Conservation (phyloP, 2,113 vertebrate species). For the Symphodus melops region DNA sequence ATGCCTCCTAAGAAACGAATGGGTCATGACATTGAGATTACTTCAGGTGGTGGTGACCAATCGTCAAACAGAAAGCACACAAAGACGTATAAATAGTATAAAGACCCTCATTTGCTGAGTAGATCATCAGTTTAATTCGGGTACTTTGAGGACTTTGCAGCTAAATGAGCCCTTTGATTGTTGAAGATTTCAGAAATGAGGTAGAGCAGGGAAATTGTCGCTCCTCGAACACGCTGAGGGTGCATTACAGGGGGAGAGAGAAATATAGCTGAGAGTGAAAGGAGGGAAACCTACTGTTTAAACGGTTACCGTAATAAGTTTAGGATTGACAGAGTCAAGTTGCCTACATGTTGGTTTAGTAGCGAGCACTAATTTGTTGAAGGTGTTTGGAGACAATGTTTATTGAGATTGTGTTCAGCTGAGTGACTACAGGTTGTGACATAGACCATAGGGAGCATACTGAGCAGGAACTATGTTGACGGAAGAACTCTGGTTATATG, state of each 20-base stretch:
- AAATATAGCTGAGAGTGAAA: slow-evolving; percentile 26
- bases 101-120: neutral
- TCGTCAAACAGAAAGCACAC: too few species aligned
- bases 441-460: slow-evolving; percentile 2
- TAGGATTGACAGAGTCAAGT: slow-evolving; percentile 1
- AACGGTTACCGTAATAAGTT: slow-evolving; percentile 27
- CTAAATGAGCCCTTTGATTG: slow-evolving; percentile 16
- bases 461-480: slow-evolving; percentile 12
- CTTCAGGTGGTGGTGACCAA: too few species aligned
- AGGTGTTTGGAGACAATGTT: slow-evolving; percentile 17
- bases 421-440: slow-evolving; percentile 24
- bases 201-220: slow-evolving; percentile 32
- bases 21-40: too few species aligned
- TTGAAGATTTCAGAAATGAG: slow-evolving; percentile 19
- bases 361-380: slow-evolving; percentile 38
- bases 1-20: too few species aligned
- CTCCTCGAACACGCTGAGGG: slow-evolving; percentile 26
- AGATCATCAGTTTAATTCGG: neutral
- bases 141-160: neutral
- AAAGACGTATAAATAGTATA: neutral
- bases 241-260: slow-evolving; percentile 6
- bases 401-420: slow-evolving; percentile 9
- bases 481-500: neutral
- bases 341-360: slow-evolving; percentile 13
- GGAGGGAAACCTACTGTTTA: neutral